These are phyloP conservation scores for Dysidea cf. avara DNA, from an alignment of 37 sponge, comb jelly and placozoan species.

Conservation along the genomic window DNA sequence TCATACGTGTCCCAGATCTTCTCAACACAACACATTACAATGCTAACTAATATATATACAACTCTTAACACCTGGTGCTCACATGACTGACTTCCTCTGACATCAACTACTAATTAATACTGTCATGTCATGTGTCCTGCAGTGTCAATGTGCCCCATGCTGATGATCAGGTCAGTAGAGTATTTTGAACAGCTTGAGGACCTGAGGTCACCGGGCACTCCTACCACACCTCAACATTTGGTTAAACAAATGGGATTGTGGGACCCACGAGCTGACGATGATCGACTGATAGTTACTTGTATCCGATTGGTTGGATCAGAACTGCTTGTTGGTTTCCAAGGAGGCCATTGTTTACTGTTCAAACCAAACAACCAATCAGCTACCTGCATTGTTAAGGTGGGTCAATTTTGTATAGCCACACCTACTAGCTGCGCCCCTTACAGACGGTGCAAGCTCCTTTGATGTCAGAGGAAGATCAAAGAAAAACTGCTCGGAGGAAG, in stretches of 20 bases:
- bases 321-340: constrained; percentile 66
- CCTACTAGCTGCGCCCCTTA: not conserved
- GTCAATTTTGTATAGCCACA: not conserved
- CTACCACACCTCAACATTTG: too few species aligned
- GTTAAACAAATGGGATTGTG: constrained; percentile 61
- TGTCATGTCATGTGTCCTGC: not conserved
- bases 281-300: constrained; percentile 61
- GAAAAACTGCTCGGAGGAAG: constrained; percentile 18
- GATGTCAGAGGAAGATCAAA: not conserved
- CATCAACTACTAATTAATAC: not conserved
- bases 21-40: too few species aligned
- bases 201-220: too few species aligned
- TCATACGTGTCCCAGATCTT: too few species aligned
- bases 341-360: constrained; percentile 56
- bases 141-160: constrained; percentile 3
- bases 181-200: too few species aligned
- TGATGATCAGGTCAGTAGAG: too few species aligned
- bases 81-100: too few species aligned
- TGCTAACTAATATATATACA: too few species aligned
- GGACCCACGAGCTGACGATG: constrained; percentile 85
- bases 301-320: constrained; percentile 52
- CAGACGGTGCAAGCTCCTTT: not conserved
- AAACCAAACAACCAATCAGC: constrained; percentile 59
- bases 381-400: constrained; percentile 35
- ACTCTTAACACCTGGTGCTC: too few species aligned